These are phyloP conservation scores for Acrocyrtus sp. DNA, from an alignment of 2,888 invertebrate genomes.

Conservation along the genomic window DNA sequence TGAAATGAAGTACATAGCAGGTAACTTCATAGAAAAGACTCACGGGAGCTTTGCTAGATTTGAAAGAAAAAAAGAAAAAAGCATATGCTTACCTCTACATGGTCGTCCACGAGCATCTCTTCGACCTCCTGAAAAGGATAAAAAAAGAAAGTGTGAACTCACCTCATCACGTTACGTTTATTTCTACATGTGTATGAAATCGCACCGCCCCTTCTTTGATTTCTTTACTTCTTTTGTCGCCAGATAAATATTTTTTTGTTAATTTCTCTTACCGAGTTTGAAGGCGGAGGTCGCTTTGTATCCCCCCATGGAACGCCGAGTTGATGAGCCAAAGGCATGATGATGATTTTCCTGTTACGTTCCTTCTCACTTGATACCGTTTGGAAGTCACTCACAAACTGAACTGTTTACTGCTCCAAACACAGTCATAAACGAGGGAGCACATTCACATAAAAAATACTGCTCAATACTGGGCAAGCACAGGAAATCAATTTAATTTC, in stretches of 20 bases:
- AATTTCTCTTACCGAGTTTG: conserved; percentile 55
- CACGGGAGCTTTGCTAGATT: no score
- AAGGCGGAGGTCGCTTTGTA: conserved; percentile 59
- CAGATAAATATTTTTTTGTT: no score
- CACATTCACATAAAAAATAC: background rate
- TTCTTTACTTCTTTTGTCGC: no score
- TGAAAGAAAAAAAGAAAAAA: background rate
- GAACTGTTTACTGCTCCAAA: background rate
- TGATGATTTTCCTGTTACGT: conserved; percentile 11
- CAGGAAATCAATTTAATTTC: background rate
- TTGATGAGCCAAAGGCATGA: conserved; percentile 63
- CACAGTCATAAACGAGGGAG: background rate
- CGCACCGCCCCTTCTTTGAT: no score
- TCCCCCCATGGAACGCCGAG: conserved; percentile 63
- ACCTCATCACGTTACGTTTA: conserved; percentile 47
- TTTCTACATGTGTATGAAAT: no score
- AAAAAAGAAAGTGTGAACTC: conserved; percentile 55
- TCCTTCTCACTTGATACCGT: background rate
- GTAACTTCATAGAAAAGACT: background rate
- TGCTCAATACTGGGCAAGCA: background rate
- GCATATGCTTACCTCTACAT: conserved; percentile 64
- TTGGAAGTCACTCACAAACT: conserved; percentile 8
- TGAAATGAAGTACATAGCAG: background rate
- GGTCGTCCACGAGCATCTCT: conserved; percentile 69
- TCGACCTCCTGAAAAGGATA: conserved; percentile 69